These are phyloP conservation scores for Matsumyia berberina DNA, from an alignment of 2,888 invertebrate species.

Conservation along the genomic window DNA sequence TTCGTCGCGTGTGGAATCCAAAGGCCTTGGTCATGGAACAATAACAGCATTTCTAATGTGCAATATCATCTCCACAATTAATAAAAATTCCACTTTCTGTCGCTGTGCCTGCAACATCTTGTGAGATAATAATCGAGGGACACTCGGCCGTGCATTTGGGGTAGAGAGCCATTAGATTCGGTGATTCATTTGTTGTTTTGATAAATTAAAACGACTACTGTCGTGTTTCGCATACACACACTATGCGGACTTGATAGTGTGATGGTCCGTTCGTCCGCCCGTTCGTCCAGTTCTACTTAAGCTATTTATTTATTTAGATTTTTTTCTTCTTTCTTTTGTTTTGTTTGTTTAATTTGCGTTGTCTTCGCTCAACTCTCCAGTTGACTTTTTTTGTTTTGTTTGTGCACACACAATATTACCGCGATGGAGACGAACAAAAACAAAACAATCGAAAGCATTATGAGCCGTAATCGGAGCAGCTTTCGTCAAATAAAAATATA, in stretches of 20 bases:
- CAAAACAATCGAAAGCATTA: slow-evolving; percentile 31
- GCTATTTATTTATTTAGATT: slow-evolving; percentile 23
- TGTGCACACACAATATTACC: slow-evolving; percentile 5
- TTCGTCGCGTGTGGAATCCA: not conserved
- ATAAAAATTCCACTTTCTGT: slow-evolving; percentile 20
- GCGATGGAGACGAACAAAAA: slow-evolving; percentile 14
- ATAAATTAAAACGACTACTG: slow-evolving; percentile 25
- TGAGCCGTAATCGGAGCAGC: slow-evolving; percentile 23
- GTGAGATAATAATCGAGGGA: slow-evolving; percentile 13
- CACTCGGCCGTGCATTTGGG: slow-evolving; percentile 1
- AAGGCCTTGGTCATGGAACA: slow-evolving; percentile 41
- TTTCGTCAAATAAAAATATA: slow-evolving; percentile 6
- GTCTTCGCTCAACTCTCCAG: not conserved
- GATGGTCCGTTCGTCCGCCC: not conserved
- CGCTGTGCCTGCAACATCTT: slow-evolving; percentile 13
- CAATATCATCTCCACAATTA: slow-evolving; percentile 30
- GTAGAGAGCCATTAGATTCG: slow-evolving; percentile 19
- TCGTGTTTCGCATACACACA: not conserved
- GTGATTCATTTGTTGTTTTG: slow-evolving; percentile 66
- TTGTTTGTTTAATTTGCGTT: slow-evolving; percentile 17
- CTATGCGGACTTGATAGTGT: not conserved
- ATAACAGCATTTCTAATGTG: slow-evolving; percentile 50
- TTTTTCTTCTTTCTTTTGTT: slow-evolving; percentile 1
- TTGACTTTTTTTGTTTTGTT: slow-evolving; percentile 32
- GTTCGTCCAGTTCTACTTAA: slow-evolving; percentile 5